Evolutionary conservation across 2,888 invertebrate genomes (phyloP).

Genomic region (Agriotes lineatus): DNA sequence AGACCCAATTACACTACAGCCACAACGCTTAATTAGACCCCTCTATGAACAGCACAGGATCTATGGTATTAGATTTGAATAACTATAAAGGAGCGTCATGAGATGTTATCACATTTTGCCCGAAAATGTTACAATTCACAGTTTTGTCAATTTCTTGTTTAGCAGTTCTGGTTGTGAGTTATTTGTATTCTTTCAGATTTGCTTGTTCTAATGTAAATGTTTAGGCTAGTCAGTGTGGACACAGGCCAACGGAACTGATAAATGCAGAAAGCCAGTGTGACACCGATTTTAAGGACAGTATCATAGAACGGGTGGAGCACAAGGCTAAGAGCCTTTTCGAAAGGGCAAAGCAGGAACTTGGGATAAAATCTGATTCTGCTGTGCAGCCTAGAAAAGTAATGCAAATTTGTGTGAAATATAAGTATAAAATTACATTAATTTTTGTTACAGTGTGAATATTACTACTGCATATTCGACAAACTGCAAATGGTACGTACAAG

Average conservation of each 20-base stretch:
- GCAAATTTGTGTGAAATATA: neutral
- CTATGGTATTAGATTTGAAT: conserved; percentile 11
- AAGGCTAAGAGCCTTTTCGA: conserved; percentile 32
- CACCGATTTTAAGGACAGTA: conserved; percentile 8
- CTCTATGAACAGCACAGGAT: conserved; percentile 2
- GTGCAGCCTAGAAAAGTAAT: conserved; percentile 21
- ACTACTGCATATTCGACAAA: conserved; percentile 51
- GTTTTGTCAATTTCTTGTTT: neutral
- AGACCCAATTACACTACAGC: conserved; percentile 12
- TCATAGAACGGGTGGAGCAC: conserved; percentile 12
- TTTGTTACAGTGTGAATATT: conserved; percentile 52
- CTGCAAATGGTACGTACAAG: conserved; percentile 49
- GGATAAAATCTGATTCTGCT: conserved; percentile 44
- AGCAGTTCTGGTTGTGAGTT: neutral
- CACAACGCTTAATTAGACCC: conserved; percentile 17
- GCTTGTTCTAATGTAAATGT: too few species aligned
- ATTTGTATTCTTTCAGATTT: neutral
- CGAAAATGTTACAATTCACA: neutral
- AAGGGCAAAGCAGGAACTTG: conserved; percentile 43
- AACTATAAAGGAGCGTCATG: neutral
- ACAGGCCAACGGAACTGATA: conserved; percentile 29
- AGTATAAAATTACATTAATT: too few species aligned
- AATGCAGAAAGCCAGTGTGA: conserved; percentile 35
- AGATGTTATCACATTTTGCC: neutral
- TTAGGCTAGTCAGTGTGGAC: conserved; percentile 3